Evolutionary conservation across 2,888 invertebrate genomes (phyloP), one percentile per base, ranked within the genome.

Genomic region (Lepidochrysops patricia): DNA sequence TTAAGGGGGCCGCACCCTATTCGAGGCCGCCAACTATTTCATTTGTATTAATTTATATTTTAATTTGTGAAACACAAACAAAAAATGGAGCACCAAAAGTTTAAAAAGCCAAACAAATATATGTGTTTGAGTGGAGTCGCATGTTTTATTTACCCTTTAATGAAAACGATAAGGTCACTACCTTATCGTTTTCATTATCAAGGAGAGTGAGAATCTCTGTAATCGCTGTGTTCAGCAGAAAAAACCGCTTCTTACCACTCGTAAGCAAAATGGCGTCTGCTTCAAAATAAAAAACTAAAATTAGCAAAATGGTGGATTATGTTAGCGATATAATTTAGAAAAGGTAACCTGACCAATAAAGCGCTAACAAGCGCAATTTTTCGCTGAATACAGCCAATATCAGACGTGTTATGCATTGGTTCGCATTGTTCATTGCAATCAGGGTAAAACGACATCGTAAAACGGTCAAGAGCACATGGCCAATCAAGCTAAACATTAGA

Each of bases 1-100:
- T 86, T 80, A 82, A 69, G 84, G 84, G 82, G 78, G 72, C 75
- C 72, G 80, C 79, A 80, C 70, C 70, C 67, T 70, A 76, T 79
- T 76, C 71, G 71, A 81, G 79, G 80, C 75, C 82, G 82, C 75
- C 72, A 73, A 80, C 77, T 84, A 84, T 82, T 67, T 64, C 81
- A 78, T 77, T 87, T 86, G 83, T 81, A 80, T 83, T 88, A 85
- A 86, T 83, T 84, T 82, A 82, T 88, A 84, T 84, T 79, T 85
- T 83, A 86, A 86, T 79, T 43, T 54, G 71, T 80, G 74, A 73
- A 70, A 85, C 83, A 85, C 83, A 77, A 77, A 79, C 67, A 75
- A 84, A 81, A 85, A 88, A 88, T 87, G 89, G 88, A 89, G 89
- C 88, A 89, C 89, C 86, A 84, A 85, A 88, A 85, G 82, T 72